Evolutionary conservation across 2,888 invertebrate genomes (phyloP), one percentile per base, ranked within the genome.

Genomic region (Ditylenchus weischeri): DNA sequence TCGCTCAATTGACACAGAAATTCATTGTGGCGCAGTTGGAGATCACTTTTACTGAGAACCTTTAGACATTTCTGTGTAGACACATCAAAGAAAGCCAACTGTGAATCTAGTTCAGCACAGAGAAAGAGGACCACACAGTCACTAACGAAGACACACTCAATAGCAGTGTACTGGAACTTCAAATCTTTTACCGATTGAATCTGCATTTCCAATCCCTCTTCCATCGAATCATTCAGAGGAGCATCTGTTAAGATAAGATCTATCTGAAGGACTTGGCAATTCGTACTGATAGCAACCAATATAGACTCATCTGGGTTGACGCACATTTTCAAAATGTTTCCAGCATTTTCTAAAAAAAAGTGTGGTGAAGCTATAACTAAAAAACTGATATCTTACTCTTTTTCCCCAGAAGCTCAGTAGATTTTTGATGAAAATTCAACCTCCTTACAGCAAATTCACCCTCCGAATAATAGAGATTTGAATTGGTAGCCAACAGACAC

Each of bases 391-490:
- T n/a, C 11, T 65, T 36, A 66, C 66, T 47, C 65, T 67, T 68
- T 19, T 43, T 57, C 18, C 35, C 36, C 18, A 66, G 43, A 11
- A 36, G 10, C 18, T 29, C 54, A 23, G 62, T 21, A 0, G 21
- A 35, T 50, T 62, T 66, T 35, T 49, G 38, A 18, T 23, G n/a
- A 15, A 66, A 66, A 57, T 35, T 38, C 59, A 59, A 38, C 59
- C 59, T 21, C 18, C 43, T 48, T 18, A 66, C 48, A 23, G 19
- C 66, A 50, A 66, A 66, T 65, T 68, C 57, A 21, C 47, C 67
- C 15, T 35, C 65, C 11, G 66, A 54, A 66, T 54, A 66, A 57
- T 66, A 66, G 54, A 66, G 51, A 6, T 43, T n/a, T 10, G 65
- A 68, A 47, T 51, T 68, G n/a, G 67, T 49, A n/a, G 23, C 19